Conservation (phyloP, 64 coral and sea anemone genomes). For the Platygyra sinensis region DNA sequence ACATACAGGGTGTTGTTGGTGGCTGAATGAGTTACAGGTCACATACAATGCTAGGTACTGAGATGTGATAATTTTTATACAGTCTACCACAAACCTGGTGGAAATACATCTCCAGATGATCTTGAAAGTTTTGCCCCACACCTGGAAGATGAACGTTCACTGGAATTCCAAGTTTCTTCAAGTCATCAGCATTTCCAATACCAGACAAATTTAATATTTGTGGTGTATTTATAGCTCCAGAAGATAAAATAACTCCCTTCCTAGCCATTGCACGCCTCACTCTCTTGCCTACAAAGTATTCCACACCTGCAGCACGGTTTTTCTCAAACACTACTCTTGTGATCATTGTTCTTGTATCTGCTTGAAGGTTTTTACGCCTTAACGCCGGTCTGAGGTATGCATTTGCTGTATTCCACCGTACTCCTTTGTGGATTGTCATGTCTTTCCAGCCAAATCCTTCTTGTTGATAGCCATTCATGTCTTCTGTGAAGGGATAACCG, state of each 20-base stretch:
- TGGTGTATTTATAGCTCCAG: constrained; percentile 87
- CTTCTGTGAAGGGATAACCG: constrained; percentile 85
- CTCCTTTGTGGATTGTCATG: constrained; percentile 91
- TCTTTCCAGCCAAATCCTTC: constrained; percentile 94
- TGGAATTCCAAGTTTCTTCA: constrained; percentile 90
- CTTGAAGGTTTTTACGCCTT: constrained; percentile 55
- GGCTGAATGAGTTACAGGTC: too few relatives aligned
- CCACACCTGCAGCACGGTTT: constrained; percentile 76
- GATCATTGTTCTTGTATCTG: constrained; percentile 71
- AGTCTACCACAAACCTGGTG: constrained; percentile 59
- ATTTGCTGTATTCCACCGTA: constrained; percentile 89
- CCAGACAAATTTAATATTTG: constrained; percentile 90
- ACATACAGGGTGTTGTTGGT: background rate
- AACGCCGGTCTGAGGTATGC: constrained; percentile 86
- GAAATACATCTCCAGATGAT: constrained; percentile 90
- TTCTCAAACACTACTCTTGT: constrained; percentile 82
- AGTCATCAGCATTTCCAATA: constrained; percentile 87
- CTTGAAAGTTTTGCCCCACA: constrained; percentile 89
- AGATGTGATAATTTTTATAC: too few relatives aligned
- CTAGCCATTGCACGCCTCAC: constrained; percentile 58
- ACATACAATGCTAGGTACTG: too few relatives aligned
- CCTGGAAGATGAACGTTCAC: constrained; percentile 78
- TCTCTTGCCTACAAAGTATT: constrained; percentile 54
- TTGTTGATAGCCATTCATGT: constrained; percentile 97
- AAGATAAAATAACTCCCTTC: constrained; percentile 83